Evolutionary conservation across 2,888 invertebrate genomes (phyloP).

Genomic region (Syritta pipiens): DNA sequence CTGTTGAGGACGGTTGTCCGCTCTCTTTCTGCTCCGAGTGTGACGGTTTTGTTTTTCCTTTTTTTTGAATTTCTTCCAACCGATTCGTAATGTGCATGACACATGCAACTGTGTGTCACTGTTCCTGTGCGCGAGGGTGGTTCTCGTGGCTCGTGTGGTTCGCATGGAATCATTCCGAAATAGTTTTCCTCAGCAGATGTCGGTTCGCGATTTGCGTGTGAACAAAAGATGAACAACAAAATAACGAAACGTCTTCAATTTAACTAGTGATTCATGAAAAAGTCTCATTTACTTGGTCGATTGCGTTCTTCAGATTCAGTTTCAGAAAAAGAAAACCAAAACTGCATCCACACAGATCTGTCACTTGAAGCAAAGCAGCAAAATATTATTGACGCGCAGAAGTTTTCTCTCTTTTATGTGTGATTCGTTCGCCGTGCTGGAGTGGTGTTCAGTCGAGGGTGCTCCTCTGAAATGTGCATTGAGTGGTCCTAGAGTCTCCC

Average conservation of each 20-base stretch:
- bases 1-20: slow-evolving; percentile 20
- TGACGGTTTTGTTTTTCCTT: slow-evolving; percentile 8
- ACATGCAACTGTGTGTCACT: slow-evolving; percentile 65
- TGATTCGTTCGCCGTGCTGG: slow-evolving; percentile 35
- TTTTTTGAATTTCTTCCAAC: slow-evolving; percentile 30
- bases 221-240: not conserved
- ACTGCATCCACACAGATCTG: no score
- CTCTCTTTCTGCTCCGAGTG: slow-evolving; percentile 56
- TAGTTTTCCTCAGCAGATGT: slow-evolving; percentile 55
- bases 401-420: slow-evolving; percentile 20
- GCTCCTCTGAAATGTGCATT: slow-evolving; percentile 63
- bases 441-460: slow-evolving; percentile 65
- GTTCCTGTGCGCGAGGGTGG: slow-evolving; percentile 20
- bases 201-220: slow-evolving; percentile 24
- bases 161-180: slow-evolving; percentile 41
- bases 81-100: slow-evolving; percentile 63
- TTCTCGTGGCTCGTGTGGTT: slow-evolving; percentile 19
- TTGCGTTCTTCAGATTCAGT: slow-evolving; percentile 44
- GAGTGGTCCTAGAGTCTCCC: slow-evolving; percentile 57
- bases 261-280: slow-evolving; percentile 35
- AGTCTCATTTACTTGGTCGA: slow-evolving; percentile 59
- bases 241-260: slow-evolving; percentile 10
- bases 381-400: no score
- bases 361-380: no score
- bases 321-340: slow-evolving; percentile 30